Percentiles rank a stretch among this genome's conserved stretches.
Evolutionary conservation across 30 jellyfish, hydroid and myxozoan genomes (phyloP).

Genomic region (Sanderia malayensis): DNA sequence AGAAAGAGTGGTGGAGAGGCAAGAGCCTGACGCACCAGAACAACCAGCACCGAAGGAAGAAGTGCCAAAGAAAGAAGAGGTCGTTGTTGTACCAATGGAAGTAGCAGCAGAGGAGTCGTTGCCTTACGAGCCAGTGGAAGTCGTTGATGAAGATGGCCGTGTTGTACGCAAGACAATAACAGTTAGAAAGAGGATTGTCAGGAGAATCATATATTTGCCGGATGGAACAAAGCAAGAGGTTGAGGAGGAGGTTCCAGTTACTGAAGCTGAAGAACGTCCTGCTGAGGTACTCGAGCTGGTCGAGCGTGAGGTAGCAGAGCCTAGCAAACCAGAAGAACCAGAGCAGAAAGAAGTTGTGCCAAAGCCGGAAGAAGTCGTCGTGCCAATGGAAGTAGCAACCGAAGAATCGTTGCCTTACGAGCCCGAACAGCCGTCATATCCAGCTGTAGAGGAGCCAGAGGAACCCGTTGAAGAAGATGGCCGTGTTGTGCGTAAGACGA

Average conservation of each 20-base stretch:
- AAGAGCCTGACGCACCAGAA: background rate
- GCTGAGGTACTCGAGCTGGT: background rate
- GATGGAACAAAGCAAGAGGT: slow-evolving; percentile 79
- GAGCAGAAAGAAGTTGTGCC: slow-evolving; percentile 5
- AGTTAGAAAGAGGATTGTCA: slow-evolving; percentile 65
- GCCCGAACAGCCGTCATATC: background rate
- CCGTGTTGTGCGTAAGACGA: slow-evolving; percentile 43
- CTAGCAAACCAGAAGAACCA: slow-evolving; percentile 29
- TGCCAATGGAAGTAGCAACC: slow-evolving; percentile 2
- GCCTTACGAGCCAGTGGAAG: background rate
- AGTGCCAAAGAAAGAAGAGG: slow-evolving; percentile 12
- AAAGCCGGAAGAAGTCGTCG: slow-evolving; percentile 22
- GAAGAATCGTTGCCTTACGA: slow-evolving; percentile 7
- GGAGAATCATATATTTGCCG: slow-evolving; percentile 71
- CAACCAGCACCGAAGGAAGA: slow-evolving; percentile 11
- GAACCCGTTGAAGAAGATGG: slow-evolving; percentile 47
- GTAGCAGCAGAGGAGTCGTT: background rate
- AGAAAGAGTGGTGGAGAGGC: slow-evolving; percentile 34
- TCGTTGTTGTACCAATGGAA: background rate
- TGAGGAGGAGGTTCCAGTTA: slow-evolving; percentile 74
- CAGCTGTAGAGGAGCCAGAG: slow-evolving; percentile 25
- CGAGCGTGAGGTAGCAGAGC: background rate
- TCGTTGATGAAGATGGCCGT: slow-evolving; percentile 11
- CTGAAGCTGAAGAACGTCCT: slow-evolving; percentile 35
- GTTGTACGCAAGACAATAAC: slow-evolving; percentile 55